phyloP scores from a whole-genome alignment of 2,797 vertebrate genomes.

The Sebastes aleutianus region DNA sequence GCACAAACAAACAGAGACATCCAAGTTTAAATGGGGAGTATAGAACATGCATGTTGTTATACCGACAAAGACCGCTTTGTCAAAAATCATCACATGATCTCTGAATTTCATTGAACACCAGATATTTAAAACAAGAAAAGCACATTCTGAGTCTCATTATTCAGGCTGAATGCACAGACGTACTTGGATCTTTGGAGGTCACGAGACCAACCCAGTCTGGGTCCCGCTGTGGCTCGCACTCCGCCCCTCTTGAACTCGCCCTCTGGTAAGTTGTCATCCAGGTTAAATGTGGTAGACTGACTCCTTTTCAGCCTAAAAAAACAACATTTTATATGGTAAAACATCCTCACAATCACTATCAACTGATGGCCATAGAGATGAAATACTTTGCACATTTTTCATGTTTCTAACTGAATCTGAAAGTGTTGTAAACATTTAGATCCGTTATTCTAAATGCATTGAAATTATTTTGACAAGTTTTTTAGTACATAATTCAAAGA shows the following conservation, averaged over 20 bases:
- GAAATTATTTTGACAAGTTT: background rate
- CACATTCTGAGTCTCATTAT: slow-evolving; percentile 27
- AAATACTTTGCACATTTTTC: background rate
- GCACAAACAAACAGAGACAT: background rate
- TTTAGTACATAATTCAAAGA: background rate
- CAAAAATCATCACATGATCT: background rate
- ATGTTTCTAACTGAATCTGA: background rate
- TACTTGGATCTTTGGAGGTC: slow-evolving; percentile 90
- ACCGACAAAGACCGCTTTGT: slow-evolving; percentile 1
- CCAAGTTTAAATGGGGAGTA: background rate
- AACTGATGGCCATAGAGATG: background rate
- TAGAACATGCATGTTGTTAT: background rate
- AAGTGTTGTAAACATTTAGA: background rate
- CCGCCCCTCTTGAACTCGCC: slow-evolving; percentile 95
- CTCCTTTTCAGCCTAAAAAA: slow-evolving; percentile 89
- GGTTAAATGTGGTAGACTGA: slow-evolving; percentile 95
- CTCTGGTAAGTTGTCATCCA: slow-evolving; percentile 91
- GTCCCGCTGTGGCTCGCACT: slow-evolving; percentile 94
- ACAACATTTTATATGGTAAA: background rate
- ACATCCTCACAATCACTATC: background rate
- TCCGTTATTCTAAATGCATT: too few species aligned
- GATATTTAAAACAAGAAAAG: slow-evolving; percentile 29
- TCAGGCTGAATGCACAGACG: slow-evolving; percentile 52
- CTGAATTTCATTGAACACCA: background rate
- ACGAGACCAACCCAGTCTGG: slow-evolving; percentile 95